A percentile compares a stretch with the other conserved stretches of the same genome.
Evolutionary conservation across 1,140 invertebrate genomes (phyloP).

Genomic region (Lordiphosa mommai): DNA sequence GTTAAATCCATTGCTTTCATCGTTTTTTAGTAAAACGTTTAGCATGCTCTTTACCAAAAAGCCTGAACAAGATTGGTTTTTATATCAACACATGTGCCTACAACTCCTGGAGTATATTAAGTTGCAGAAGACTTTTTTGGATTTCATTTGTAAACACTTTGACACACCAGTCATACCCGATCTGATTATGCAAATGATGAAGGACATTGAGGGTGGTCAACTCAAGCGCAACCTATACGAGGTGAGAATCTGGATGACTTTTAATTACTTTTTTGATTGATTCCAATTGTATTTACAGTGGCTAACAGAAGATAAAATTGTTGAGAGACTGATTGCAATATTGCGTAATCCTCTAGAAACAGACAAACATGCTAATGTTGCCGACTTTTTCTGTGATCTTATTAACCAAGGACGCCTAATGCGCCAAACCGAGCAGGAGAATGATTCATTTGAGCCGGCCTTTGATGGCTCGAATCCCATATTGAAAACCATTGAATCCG

Average conservation of each 20-base stretch:
- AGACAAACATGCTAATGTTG: conserved; percentile 89
- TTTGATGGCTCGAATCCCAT: conserved; percentile 74
- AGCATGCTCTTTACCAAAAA: conserved; percentile 91
- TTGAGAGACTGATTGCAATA: conserved; percentile 90
- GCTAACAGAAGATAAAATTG: conserved; percentile 92
- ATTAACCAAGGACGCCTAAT: conserved; percentile 86
- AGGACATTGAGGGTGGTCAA: conserved; percentile 89
- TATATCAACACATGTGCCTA: conserved; percentile 93
- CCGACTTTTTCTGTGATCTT: conserved; percentile 91
- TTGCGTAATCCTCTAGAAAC: conserved; percentile 87
- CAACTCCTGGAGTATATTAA: conserved; percentile 95
- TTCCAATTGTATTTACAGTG: too few relatives aligned
- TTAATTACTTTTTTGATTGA: too few relatives aligned
- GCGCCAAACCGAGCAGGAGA: conserved; percentile 82
- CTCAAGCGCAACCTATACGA: conserved; percentile 90
- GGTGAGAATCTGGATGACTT: too few relatives aligned
- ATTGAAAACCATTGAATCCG: conserved; percentile 68
- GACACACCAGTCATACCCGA: conserved; percentile 97
- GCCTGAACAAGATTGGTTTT: conserved; percentile 90
- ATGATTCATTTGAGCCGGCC: conserved; percentile 73
- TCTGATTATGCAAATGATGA: conserved; percentile 92
- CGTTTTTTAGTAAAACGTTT: conserved; percentile 97
- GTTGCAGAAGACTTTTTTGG: conserved; percentile 91
- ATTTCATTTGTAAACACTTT: conserved; percentile 91
- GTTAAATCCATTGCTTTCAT: conserved; percentile 95